Evolutionary conservation across 2,113 vertebrate species (phyloP), one percentile per base, ranked within the genome.

Genomic region (Chlamydotis undulata): DNA sequence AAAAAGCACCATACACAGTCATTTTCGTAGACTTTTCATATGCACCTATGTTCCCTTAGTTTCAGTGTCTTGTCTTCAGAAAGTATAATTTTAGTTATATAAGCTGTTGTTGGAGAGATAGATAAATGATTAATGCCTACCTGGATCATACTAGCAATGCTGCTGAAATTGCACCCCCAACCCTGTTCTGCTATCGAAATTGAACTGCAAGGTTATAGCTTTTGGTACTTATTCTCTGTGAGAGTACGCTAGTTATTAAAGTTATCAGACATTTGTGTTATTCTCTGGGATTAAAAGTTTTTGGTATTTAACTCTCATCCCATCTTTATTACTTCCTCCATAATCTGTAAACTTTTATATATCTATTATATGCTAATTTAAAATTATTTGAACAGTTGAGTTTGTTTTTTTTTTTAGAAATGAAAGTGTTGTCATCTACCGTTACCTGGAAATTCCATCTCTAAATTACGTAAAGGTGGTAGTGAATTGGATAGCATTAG

Each of bases 201-300:
- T 33, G 37, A 85, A 77, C 61, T 64, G 26, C 25, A 55, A 33
- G 37, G 29, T 50, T 35, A 16, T 11, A 60, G 63, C 23, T 75
- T 60, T 83, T 64, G 33, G 49, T 80, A 65, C 31, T 90, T 83
- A 3, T 1, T 92, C 15, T 56, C 69, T 52, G 19, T 26, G 31
- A 53, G 33, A 71, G 47, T 69, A 49, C 17, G 39, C 19, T 67
- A 21, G 43, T 59, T 65, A 39, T 87, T 68, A 69, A 89, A 87
- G 57, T 84, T 78, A 3, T 14, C 43, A 67, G 77, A 41, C 53
- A 63, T 52, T 59, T 49, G 41, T 78, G 35, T 76, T 79, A n/a
- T 94, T 78, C 47, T 83, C 83, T 63, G 43, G 9, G 56, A 90
- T 53, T 60, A 90, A 94, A 88, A 92, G 43, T 33, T 90, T 95